These are phyloP conservation scores for Morelia viridis DNA, from an alignment of 2,797 vertebrate genomes.

Conservation along the genomic window DNA sequence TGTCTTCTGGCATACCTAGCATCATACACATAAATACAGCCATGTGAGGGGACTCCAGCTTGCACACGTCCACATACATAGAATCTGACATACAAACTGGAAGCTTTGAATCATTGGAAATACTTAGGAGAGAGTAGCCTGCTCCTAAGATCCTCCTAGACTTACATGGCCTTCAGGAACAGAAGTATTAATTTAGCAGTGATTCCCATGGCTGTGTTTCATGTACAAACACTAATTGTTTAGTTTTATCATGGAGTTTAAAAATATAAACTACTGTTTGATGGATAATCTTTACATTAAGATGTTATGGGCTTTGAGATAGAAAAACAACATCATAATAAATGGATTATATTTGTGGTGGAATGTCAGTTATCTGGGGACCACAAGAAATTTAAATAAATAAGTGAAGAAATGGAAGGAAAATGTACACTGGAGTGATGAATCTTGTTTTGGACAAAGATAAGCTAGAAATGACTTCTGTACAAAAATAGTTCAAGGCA, in stretches of 20 bases:
- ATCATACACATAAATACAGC: neutral
- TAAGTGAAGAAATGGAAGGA: slow-evolving; percentile 12
- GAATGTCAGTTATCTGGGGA: neutral
- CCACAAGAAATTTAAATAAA: neutral
- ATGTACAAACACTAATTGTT: neutral
- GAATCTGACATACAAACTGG: neutral
- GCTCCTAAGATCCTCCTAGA: neutral
- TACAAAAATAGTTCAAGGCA: slow-evolving; percentile 76
- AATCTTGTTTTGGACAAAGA: slow-evolving; percentile 67
- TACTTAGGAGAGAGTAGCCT: neutral
- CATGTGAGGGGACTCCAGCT: neutral
- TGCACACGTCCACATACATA: neutral
- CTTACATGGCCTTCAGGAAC: neutral
- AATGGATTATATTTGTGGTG: neutral
- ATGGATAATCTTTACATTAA: neutral
- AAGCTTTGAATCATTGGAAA: neutral
- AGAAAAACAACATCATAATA: neutral
- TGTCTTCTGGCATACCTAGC: neutral
- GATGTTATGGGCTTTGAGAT: neutral
- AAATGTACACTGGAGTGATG: slow-evolving; percentile 43
- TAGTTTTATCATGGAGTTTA: neutral
- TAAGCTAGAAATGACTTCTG: slow-evolving; percentile 62
- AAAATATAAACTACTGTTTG: neutral
- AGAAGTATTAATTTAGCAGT: neutral
- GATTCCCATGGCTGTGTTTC: neutral